Evolutionary conservation across 2,888 invertebrate genomes (phyloP).

Genomic region (Byasa hedistus): DNA sequence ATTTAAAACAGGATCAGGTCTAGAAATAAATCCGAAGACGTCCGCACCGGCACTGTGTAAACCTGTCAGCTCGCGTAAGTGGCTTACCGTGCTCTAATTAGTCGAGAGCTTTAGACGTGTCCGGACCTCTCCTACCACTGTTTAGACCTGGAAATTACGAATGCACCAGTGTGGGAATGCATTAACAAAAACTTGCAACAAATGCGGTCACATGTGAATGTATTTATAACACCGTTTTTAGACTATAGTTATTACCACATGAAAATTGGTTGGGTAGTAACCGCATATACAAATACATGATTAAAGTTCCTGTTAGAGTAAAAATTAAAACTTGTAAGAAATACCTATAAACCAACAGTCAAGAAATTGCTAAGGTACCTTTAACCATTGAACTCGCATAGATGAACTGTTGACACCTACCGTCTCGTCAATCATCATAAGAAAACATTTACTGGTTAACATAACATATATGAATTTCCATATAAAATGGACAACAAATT

Average conservation of each 20-base stretch:
- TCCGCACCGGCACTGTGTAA: slow-evolving; percentile 25
- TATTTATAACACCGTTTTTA: neutral
- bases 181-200: neutral
- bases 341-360: too few species aligned
- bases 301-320: too few species aligned
- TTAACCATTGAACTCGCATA: neutral
- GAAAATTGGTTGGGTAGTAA: too few species aligned
- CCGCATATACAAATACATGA: too few species aligned
- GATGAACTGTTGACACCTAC: neutral
- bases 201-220: neutral
- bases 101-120: slow-evolving; percentile 33
- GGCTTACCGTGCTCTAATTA: slow-evolving; percentile 38
- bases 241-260: too few species aligned
- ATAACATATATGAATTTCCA: neutral
- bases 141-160: slow-evolving; percentile 35
- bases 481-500: slow-evolving; percentile 2
- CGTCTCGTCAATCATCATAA: neutral
- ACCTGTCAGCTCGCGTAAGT: slow-evolving; percentile 37
- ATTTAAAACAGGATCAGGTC: slow-evolving; percentile 10
- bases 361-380: too few species aligned
- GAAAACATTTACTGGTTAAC: slow-evolving; percentile 1
- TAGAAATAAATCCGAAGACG: slow-evolving; percentile 23
- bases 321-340: too few species aligned
- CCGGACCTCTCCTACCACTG: slow-evolving; percentile 32
- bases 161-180: slow-evolving; percentile 5